Base-by-base conservation (phyloP, 1,140 invertebrate genomes). In the Drosophila orena region DNA sequence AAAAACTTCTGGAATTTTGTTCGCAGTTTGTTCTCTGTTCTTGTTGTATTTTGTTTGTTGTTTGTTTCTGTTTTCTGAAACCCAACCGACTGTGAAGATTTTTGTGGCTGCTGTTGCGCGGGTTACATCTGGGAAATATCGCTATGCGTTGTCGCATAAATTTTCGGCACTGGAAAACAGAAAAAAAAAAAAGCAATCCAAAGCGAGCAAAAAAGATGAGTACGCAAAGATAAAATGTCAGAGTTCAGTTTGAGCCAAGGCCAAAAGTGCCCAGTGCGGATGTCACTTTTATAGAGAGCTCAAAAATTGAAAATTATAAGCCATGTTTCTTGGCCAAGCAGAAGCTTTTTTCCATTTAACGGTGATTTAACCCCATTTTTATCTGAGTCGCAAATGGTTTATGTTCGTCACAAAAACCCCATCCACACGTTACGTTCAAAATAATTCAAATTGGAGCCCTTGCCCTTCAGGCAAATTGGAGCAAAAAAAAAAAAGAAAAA, bases 391-490 rank as follows among this genome's bases (percentile, higher is more conserved):
- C 55, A 86, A 50, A 74, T 61, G 44, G 58, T 86, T 78, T 10
- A 30, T 30, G 30, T 30, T 30, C 8, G 30, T 7, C 8, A 10
- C 30, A 1, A 30, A 30, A 8, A 12, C 5, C 1, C 8, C 3
- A 17, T 14, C 14, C 12, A 35, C 57, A 49, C 50, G 56, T 56
- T 24, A 56, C 40, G 38, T 43, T 5, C 35, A 34, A 34, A 53
- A 17, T 4, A 65, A 50, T 68, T 70, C 64, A 70, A 69, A n/a
- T n/a, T n/a, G n/a, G n/a, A n/a, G n/a, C n/a, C n/a, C n/a, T n/a
- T n/a, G n/a, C n/a, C n/a, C 80, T 79, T 84, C 80, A 50, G 59
- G 54, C 76, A 72, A 76, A 42, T 37, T 66, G 54, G 57, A 81
- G 42, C 70, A 65, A 42, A 57, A 55, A 37, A 24, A 50, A 34